Evolutionary conservation across 2,113 vertebrate genomes (phyloP).

Genomic region (Ictalurus punctatus): DNA sequence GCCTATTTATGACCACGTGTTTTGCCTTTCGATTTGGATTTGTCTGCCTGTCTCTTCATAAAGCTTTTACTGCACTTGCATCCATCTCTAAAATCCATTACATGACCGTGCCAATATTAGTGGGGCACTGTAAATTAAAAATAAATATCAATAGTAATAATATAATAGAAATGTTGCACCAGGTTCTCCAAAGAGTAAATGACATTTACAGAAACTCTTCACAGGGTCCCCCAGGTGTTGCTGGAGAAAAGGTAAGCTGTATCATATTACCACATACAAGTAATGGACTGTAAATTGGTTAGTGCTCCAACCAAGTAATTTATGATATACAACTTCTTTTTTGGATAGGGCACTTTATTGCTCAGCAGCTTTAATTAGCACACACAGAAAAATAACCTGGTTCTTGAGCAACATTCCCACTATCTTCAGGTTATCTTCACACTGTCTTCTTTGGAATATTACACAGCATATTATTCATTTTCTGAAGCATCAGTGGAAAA

Average conservation of each 20-base stretch:
- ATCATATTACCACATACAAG: neutral
- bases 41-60: too few species aligned
- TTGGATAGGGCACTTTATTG: neutral
- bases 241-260: conserved; percentile 71
- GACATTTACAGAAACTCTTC: conserved; percentile 22
- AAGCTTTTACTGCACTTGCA: too few species aligned
- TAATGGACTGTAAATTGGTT: neutral
- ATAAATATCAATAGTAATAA: neutral
- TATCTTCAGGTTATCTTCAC: neutral
- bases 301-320: neutral
- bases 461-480: neutral
- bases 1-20: too few species aligned
- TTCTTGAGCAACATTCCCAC: neutral
- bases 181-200: neutral
- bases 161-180: neutral
- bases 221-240: conserved; percentile 65
- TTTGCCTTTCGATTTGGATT: too few species aligned
- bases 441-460: neutral
- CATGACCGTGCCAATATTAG: too few species aligned
- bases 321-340: neutral
- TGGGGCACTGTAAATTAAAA: neutral
- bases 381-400: neutral
- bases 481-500: neutral
- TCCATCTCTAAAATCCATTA: too few species aligned
- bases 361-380: neutral